A percentile compares a stretch with the other conserved stretches of the same genome.
These are phyloP conservation scores for Argopecten irradians DNA, from an alignment of 1,140 invertebrate genomes.

Conservation along the genomic window DNA sequence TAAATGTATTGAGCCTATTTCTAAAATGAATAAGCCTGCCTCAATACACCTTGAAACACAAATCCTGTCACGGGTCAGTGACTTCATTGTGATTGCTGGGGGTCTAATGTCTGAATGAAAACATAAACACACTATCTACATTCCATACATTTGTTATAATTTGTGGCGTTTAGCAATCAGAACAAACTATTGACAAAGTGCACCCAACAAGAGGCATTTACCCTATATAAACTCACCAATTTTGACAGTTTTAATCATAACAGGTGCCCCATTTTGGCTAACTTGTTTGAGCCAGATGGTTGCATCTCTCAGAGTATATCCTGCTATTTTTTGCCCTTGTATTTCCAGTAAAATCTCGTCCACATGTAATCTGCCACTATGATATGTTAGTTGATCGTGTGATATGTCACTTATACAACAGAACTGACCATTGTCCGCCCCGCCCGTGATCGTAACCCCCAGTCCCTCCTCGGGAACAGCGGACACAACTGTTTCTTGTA, in stretches of 20 bases:
- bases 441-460: conserved; percentile 77
- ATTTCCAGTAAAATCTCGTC: conserved; percentile 82
- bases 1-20: neutral
- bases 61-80: neutral
- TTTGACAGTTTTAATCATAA: conserved; percentile 80
- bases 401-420: conserved; percentile 78
- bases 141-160: neutral
- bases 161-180: neutral
- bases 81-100: neutral
- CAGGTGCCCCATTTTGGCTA: conserved; percentile 80
- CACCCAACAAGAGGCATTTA: neutral
- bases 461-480: conserved; percentile 72
- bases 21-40: neutral
- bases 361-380: conserved; percentile 73
- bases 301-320: conserved; percentile 82
- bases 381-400: conserved; percentile 77
- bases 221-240: conserved; percentile 76
- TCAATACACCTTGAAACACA: conserved; percentile 2
- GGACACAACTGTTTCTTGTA: conserved; percentile 74
- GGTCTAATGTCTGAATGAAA: conserved; percentile 8
- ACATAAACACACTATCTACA: neutral
- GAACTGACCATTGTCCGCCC: conserved; percentile 82
- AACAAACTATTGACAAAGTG: neutral
- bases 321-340: conserved; percentile 82
- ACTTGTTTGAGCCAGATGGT: conserved; percentile 81